phyloP scores from a whole-genome alignment of 2,888 invertebrate species.

The Euproctis similis region DNA sequence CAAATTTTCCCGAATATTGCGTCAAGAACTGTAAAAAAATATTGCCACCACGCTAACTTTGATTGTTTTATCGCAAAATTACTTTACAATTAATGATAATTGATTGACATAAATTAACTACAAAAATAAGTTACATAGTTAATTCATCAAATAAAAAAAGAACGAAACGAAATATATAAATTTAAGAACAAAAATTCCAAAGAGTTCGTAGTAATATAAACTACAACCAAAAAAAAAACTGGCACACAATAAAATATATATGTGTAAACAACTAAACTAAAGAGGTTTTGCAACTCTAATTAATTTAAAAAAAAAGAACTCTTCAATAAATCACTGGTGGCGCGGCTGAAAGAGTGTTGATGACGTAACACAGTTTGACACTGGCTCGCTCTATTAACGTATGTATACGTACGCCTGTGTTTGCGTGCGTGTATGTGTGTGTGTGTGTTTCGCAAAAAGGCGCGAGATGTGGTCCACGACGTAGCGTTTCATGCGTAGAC shows the following conservation, averaged over 20 bases:
- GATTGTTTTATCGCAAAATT: too few species aligned
- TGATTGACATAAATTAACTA: too few species aligned
- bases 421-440: too few species aligned
- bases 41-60: too few species aligned
- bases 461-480: constrained; percentile 47
- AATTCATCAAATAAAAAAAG: too few species aligned
- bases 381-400: constrained; percentile 3
- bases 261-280: constrained; percentile 15
- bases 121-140: too few species aligned
- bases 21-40: too few species aligned
- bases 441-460: constrained; percentile 43
- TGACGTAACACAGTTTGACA: constrained; percentile 15
- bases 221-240: constrained; percentile 1
- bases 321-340: constrained; percentile 16
- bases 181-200: neutral
- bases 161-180: neutral
- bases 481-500: constrained; percentile 41
- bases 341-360: constrained; percentile 28
- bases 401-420: too few species aligned
- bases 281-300: constrained; percentile 23
- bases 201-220: neutral
- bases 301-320: constrained; percentile 20
- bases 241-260: constrained; percentile 11
- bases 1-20: too few species aligned
- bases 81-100: too few species aligned